Evolutionary conservation across 1,140 invertebrate species (phyloP).

Genomic region (Cylas formicarius): DNA sequence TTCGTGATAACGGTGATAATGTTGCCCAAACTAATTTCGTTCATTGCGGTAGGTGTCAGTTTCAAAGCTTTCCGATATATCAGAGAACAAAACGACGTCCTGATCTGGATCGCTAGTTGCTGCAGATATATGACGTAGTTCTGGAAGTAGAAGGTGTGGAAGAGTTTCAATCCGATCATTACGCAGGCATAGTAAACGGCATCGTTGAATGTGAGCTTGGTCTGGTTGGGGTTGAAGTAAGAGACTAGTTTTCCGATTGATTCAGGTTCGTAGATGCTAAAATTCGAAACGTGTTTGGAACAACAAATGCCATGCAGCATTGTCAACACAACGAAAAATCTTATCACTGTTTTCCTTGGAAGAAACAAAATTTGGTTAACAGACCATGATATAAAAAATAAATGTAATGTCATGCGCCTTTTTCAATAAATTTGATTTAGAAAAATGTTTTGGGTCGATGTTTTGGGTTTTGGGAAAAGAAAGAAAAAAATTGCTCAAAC

Average conservation of each 20-base stretch:
- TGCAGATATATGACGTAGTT: slow-evolving; percentile 66
- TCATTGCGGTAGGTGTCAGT: slow-evolving; percentile 63
- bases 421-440: too few species aligned
- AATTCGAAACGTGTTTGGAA: slow-evolving; percentile 31
- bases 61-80: slow-evolving; percentile 74
- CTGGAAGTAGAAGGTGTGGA: slow-evolving; percentile 47
- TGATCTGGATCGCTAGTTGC: slow-evolving; percentile 72
- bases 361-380: too few species aligned
- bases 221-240: slow-evolving; percentile 51
- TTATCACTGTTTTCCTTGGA: too few species aligned
- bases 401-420: too few species aligned
- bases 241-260: slow-evolving; percentile 60
- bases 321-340: too few species aligned
- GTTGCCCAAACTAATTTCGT: slow-evolving; percentile 63
- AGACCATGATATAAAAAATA: too few species aligned
- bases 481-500: too few species aligned
- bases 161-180: slow-evolving; percentile 51
- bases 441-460: too few species aligned
- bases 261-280: slow-evolving; percentile 61
- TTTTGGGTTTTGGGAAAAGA: too few species aligned
- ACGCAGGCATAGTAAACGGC: slow-evolving; percentile 61
- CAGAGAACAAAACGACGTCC: slow-evolving; percentile 69
- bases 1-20: slow-evolving; percentile 90
- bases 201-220: slow-evolving; percentile 42
- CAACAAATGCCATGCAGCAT: neutral